Evolutionary conservation across 2,888 invertebrate species (phyloP), one percentile per base, ranked within the genome.

Genomic region (Drosophila crucigera): DNA sequence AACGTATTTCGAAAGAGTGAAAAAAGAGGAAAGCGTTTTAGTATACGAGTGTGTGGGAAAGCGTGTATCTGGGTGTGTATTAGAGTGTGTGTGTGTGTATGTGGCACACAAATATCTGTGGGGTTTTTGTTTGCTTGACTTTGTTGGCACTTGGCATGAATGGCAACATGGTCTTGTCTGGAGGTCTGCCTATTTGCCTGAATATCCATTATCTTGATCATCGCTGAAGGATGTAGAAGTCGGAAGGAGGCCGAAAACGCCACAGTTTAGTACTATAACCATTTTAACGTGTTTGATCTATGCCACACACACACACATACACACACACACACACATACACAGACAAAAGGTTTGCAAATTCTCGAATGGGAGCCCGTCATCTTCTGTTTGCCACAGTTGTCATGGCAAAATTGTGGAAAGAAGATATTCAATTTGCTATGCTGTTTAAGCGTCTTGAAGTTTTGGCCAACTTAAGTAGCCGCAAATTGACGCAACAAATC

Each of bases 131-230:
- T 89, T 86, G 84, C 82, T 77, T 89, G 86, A 86, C 86, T 87
- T 86, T 89, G 81, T 76, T 87, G 84, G 75, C 84, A 82, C 89
- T 87, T 86, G 77, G 77, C 81, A 84, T 89, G 86, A 87, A 86
- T 82, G 75, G 86, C 76, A 76, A 82, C 80, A 75, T 80, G 78
- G 63, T 68, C 56, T 66, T 67, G 65, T 71, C 59, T 71, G 30
- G 39, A 47, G 55, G 54, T 77, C 76, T 81, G 83, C 85, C 84
- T 84, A 86, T 87, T 84, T 87, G 87, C 84, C 76, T 83, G 84
- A 87, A 89, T 89, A 72, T 79, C 83, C 77, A 89, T 86, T 87
- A 87, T 89, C 77, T 84, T 80, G 76, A 82, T 84, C 77, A 73
- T 72, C 82, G 66, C 53, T 67, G 47, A 60, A 55, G 65, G 59